Evolutionary conservation across 2,888 invertebrate genomes (phyloP).

Genomic region (Melanargia galathea): DNA sequence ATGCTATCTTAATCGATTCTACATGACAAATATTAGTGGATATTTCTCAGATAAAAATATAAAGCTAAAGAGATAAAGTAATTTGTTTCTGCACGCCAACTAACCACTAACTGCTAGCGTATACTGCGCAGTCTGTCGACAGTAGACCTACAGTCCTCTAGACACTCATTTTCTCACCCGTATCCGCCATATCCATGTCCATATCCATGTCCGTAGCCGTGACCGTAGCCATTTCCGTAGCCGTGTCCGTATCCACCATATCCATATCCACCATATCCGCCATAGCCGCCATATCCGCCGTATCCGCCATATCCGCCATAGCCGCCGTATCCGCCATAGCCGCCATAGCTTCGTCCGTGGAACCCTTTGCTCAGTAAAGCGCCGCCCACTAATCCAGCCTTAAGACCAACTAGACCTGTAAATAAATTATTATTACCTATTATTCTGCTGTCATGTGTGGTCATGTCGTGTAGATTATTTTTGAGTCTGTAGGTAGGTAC

Average conservation of each 20-base stretch:
- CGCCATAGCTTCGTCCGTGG: slow-evolving; percentile 42
- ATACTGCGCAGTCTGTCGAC: too few species aligned
- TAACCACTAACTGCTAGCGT: too few species aligned
- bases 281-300: slow-evolving; percentile 51
- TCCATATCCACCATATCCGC: slow-evolving; percentile 55
- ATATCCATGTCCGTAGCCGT: background rate
- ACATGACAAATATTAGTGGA: background rate
- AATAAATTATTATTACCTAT: background rate
- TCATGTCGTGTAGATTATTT: too few species aligned
- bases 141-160: too few species aligned
- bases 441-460: too few species aligned
- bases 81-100: background rate
- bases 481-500: too few species aligned
- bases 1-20: slow-evolving; percentile 4
- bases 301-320: slow-evolving; percentile 49
- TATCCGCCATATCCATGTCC: slow-evolving; percentile 39
- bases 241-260: slow-evolving; percentile 52
- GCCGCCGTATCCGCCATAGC: slow-evolving; percentile 41
- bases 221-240: slow-evolving; percentile 36
- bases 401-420: slow-evolving; percentile 60
- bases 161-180: slow-evolving; percentile 36
- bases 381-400: slow-evolving; percentile 67
- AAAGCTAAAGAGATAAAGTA: slow-evolving; percentile 4
- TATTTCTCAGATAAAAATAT: too few species aligned
- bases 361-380: slow-evolving; percentile 59